Evolutionary conservation across 2,797 vertebrate genomes (phyloP).

Genomic region (Pangasius sanitwongsei): DNA sequence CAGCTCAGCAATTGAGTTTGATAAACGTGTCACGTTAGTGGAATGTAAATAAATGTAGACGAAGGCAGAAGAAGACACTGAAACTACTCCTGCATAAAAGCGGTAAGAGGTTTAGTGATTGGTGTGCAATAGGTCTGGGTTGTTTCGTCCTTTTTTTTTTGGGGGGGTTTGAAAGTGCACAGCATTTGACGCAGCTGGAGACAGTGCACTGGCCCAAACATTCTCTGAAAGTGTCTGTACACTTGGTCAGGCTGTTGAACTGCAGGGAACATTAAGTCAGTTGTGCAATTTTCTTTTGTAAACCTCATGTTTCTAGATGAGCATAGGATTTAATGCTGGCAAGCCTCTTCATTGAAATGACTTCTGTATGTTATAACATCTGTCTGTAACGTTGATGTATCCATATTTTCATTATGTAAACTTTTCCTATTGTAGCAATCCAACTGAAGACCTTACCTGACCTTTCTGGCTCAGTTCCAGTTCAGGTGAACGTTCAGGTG

Average conservation of each 20-base stretch:
- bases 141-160: neutral
- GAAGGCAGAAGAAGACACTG: neutral
- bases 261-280: conserved; percentile 1
- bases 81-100: neutral
- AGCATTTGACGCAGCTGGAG: conserved; percentile 14
- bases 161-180: neutral
- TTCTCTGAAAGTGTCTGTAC: conserved; percentile 5
- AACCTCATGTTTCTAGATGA: conserved; percentile 6
- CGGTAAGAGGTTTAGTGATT: neutral
- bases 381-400: neutral
- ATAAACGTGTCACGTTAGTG: neutral
- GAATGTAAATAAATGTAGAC: neutral
- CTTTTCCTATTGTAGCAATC: neutral
- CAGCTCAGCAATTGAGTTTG: neutral
- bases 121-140: neutral
- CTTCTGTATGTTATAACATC: neutral
- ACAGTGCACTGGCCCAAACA: conserved; percentile 1
- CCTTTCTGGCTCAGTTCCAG: neutral
- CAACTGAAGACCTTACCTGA: neutral
- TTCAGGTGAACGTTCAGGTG: neutral
- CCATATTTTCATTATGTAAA: neutral
- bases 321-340: neutral
- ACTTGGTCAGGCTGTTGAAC: neutral
- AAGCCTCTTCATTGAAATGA: neutral
- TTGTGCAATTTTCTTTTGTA: conserved; percentile 1